Base-by-base conservation (phyloP, 2,113 vertebrate genomes). In the Chamaetylas fuelleborni region DNA sequence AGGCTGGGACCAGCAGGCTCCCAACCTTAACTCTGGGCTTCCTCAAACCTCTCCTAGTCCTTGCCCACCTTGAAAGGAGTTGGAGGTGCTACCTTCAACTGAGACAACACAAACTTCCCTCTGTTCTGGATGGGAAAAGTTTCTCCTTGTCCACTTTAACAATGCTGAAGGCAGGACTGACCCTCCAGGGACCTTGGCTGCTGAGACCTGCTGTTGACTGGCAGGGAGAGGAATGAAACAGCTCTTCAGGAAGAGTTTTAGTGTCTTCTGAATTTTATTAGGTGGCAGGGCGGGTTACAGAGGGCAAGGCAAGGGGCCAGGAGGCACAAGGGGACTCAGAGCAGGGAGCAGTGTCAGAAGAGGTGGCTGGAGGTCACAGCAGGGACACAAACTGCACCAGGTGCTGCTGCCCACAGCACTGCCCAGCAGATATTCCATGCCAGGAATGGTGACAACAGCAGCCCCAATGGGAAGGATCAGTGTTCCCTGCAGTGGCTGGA, bases 381-480 rank as follows among this genome's bases (percentile, higher is more conserved):
- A 64, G 50, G n/a, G 11, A 22, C 50, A 36, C 26, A 31, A 29
- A 11, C 12, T 28, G 31, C 40, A 7, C 15, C 2, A 0, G 38
- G n/a, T 2, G 36, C 48, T 34, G 25, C 62, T 33, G 26, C 73
- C 38, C 33, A 25, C 1, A 1, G 60, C 74, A 14, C n/a, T 1
- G 5, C 42, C 19, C 26, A 3, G 23, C 0, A 28, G 26, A 36
- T 4, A 1, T 13, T 38, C 36, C 57, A 8, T 0, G 2, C 19
- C 54, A 65, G 65, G 34, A 43, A 3, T 0, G 1, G 13, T 1
- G 20, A 25, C 12, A 42, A 11, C 53, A 76, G 7, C 19, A 81
- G 40, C 60, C 60, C 28, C 4, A 0, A 5, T 8, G 8, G 4
- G 26, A 51, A 51, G n/a, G 19, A 71, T 17, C 47, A 34, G 34